A percentile compares a stretch with the other conserved stretches of the same genome.
Conservation (phyloP, 2,888 invertebrate species). For the Dermolepida albohirtum region DNA sequence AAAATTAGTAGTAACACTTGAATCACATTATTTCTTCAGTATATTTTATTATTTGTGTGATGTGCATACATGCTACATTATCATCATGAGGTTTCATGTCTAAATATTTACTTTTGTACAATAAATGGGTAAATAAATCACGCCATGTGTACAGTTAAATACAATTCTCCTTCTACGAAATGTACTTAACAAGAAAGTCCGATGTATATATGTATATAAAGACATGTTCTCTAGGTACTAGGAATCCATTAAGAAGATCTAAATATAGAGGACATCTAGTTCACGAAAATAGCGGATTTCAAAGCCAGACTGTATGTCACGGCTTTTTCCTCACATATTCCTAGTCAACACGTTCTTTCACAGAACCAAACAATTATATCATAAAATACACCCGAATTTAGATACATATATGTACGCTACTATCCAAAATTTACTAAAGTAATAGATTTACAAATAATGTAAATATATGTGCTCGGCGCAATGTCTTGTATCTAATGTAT, state of each 20-base stretch:
- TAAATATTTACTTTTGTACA: no score
- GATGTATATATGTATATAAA: neutral
- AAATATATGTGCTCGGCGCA: no score
- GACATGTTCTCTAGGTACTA: neutral
- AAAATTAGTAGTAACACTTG: no score
- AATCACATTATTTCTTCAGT: no score
- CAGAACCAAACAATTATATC: neutral
- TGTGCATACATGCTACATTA: no score
- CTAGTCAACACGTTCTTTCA: neutral
- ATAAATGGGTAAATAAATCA: no score
- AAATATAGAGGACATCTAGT: conserved; percentile 29
- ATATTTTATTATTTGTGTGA: no score
- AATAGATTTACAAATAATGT: no score
- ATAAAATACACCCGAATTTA: neutral
- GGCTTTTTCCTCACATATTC: neutral
- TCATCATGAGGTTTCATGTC: no score
- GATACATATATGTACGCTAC: neutral
- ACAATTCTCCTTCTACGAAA: neutral
- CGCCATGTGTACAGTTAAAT: no score
- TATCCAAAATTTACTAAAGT: no score
- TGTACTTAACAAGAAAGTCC: conserved; percentile 14
- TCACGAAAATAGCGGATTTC: conserved; percentile 21
- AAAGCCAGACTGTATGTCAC: conserved; percentile 16
- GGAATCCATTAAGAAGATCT: conserved; percentile 24
- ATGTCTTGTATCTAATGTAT: no score